Evolutionary conservation across 1,140 invertebrate genomes (phyloP), one percentile per base, ranked within the genome.

Genomic region (Sycophila sp.): DNA sequence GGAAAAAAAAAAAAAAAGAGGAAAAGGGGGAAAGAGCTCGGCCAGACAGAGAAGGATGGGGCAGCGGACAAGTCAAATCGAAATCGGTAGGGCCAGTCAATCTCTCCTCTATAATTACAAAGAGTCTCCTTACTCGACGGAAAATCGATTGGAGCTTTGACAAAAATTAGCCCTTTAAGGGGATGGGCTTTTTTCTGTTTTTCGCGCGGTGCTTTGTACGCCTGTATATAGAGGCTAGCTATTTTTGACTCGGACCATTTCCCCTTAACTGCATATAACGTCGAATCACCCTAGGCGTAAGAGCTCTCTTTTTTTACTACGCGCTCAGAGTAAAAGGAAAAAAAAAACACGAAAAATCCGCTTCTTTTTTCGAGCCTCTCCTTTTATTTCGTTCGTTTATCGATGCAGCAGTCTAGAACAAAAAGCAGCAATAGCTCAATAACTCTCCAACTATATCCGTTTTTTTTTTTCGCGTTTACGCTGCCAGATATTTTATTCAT

Each of bases 221-320:
- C n/a, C n/a, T n/a, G n/a, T n/a, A n/a, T n/a, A n/a, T 40, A 24
- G 42, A 47, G 42, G 17, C 42, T 47, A 47, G 19, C 32, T 32
- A 45, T 45, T 56, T 56, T 67, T 58, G 38, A 58, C 53, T 30
- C 51, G 53, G 32, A 53, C 19, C 64, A 58, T 58, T 67, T 42
- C 15, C 49, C 49, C 26, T 28, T 66, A 66, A 66, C 34, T 66
- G 49, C 63, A 55, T 22, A 66, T 55, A 66, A 55, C 34, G 53
- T 66, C 5, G 34, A 49, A 55, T 62, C 7, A 62, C 34, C n/a
- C n/a, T n/a, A n/a, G n/a, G n/a, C n/a, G n/a, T n/a, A n/a, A 42
- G 30, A 8, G 59, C 42, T 42, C 11, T 42, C 4, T 42, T 42
- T 15, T 6, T 15, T 42, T 42, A 6, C 5, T n/a, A 4, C 13